Base-by-base conservation (phyloP, 1,140 invertebrate genomes). In the Hypsibius dujardini region DNA sequence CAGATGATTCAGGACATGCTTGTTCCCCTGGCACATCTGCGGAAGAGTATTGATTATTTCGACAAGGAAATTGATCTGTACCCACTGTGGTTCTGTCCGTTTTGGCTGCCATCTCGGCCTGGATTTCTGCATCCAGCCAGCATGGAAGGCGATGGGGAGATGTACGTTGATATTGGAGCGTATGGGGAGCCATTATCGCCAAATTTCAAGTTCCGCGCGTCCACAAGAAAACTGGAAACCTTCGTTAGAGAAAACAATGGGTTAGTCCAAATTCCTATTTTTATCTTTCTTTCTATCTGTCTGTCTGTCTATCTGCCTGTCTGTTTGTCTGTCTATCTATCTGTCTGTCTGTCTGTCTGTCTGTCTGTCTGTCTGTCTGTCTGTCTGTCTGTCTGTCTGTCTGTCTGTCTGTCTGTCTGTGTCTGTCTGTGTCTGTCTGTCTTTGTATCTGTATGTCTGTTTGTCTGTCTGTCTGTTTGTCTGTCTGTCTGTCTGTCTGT, bases 1-100 rank as follows among this genome's bases (percentile, higher is more conserved):
- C 88, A 90, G 77, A 83, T 90, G n/a, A 85, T 90, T 70, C 88
- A 90, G 77, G 89, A 92, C 76, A 88, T 91, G 86, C 80, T 92
- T 67, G 82, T 92, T 1, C 89, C 89, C 0, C 79, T 89, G 40
- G 79, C 81, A 15, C 78, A 78, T 1, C 75, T 90, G 3, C 81
- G 84, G 74, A 79, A 85, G 1, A 81, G 85, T 28, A 78, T 91
- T 1, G 72, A 82, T 28, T 77, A 84, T 46, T 87, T 90, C 76
- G 82, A 90, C 76, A 77, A 86, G 14, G 83, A 87, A 75, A 81
- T 89, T 71, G 79, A 88, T 79, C 87, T 90, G 46, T 91, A 90
- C 77, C 89, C 89, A 0, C 79, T 91, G 1, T 91, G 89, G 89
- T 75, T 92, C 50, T 91, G 89, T 78, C 88, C 89, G 0, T 89